These are phyloP conservation scores for Neodiprion pinetum DNA, from an alignment of 1,140 invertebrate species.

Conservation along the genomic window DNA sequence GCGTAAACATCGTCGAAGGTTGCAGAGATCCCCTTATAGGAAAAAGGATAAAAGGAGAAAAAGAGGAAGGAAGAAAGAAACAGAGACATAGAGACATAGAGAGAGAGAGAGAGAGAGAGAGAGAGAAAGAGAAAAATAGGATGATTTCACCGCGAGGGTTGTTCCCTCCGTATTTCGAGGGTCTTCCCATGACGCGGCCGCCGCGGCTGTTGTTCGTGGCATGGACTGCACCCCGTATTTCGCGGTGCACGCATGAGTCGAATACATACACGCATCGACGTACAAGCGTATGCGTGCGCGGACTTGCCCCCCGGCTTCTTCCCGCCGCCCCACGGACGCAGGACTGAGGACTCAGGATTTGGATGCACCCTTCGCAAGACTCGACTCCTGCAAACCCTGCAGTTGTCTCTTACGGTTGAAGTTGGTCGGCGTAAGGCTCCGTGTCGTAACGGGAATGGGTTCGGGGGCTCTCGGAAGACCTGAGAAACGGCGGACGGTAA, in stretches of 20 bases:
- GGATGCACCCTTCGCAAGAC: neutral
- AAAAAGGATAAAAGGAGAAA: constrained; percentile 6
- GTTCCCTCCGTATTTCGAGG: constrained; percentile 18
- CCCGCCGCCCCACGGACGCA: neutral
- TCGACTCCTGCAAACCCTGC: constrained; percentile 11
- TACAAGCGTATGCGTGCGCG: constrained; percentile 5
- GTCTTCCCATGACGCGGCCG: constrained; percentile 44
- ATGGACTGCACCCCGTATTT: no score
- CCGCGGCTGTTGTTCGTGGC: constrained; percentile 4
- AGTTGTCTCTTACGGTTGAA: no score
- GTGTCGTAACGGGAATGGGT: neutral
- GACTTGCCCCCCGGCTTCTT: neutral
- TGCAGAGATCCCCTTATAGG: constrained; percentile 8
- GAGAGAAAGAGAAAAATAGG: constrained; percentile 44
- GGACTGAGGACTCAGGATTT: neutral
- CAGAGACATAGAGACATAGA: constrained; percentile 15
- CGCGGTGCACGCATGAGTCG: no score
- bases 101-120: constrained; percentile 30
- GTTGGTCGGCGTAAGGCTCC: no score
- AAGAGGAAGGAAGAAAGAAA: constrained; percentile 8
- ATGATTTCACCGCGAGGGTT: constrained; percentile 38
- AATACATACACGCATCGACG: neutral
- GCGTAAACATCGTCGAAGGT: constrained; percentile 16
- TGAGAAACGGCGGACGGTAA: constrained; percentile 37
- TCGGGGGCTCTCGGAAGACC: neutral